Percentiles rank a stretch among this genome's conserved stretches.
These are phyloP conservation scores for Drosophila niveifrons DNA, from an alignment of 2,888 invertebrate species.

Conservation along the genomic window DNA sequence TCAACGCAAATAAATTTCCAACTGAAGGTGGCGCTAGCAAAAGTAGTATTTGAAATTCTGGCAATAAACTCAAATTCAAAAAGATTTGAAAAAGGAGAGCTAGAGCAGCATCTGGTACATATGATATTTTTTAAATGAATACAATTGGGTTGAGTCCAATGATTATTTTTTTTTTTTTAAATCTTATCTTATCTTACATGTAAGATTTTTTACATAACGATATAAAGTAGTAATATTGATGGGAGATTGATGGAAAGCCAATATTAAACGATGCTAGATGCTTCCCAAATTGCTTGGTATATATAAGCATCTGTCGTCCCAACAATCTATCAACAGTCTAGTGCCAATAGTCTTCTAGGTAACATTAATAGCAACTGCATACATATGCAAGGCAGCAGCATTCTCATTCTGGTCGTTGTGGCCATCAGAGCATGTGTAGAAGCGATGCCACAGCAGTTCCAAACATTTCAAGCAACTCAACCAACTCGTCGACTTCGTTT, in stretches of 20 bases:
- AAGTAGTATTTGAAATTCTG: too few species aligned
- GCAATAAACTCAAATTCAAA: too few species aligned
- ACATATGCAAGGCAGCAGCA: constrained; percentile 58
- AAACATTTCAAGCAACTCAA: constrained; percentile 37
- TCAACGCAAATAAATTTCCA: not conserved
- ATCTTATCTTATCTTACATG: too few species aligned
- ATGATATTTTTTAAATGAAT: too few species aligned
- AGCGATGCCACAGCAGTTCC: constrained; percentile 56
- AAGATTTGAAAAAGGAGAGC: too few species aligned
- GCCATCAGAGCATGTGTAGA: constrained; percentile 54
- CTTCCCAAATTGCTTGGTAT: constrained; percentile 42
- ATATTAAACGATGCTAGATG: constrained; percentile 15
- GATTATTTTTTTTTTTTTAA: too few species aligned
- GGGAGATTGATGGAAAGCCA: too few species aligned
- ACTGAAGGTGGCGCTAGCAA: not conserved
- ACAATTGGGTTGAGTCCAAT: too few species aligned
- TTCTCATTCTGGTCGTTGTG: constrained; percentile 56
- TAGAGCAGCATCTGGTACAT: too few species aligned
- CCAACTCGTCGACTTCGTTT: constrained; percentile 44
- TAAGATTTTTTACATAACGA: too few species aligned
- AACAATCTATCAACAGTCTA: constrained; percentile 46
- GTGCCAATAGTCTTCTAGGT: constrained; percentile 16
- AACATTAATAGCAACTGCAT: constrained; percentile 25
- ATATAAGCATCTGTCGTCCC: constrained; percentile 43
- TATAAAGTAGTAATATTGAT: too few species aligned